Evolutionary conservation across 2,113 vertebrate species (phyloP), one percentile per base, ranked within the genome.

Genomic region (Siniperca knerii): DNA sequence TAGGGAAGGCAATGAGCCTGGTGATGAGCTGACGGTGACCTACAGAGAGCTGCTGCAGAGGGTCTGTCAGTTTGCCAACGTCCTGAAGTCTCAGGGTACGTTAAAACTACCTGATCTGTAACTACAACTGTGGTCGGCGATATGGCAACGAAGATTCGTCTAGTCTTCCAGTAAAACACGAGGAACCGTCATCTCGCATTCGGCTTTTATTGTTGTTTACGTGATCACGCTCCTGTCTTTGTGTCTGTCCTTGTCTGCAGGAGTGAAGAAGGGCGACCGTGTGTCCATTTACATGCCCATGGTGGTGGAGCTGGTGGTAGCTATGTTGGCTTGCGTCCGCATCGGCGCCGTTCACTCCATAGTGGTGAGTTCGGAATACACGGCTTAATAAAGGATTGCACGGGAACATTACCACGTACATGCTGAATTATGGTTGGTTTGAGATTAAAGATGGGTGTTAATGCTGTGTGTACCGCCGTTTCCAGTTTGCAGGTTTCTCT

Each of bases 211-310:
- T 4, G 0, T 18, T 54, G 61, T 25, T 20, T 40, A 37, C 29
- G 0, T 35, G 15, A 18, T 13, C 10, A 0, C 1, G 2, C 20
- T 23, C 3, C 0, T 9, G 42, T 54, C 35, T 23, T 3, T 79
- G 12, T 77, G n/a, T 54, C 4, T 64, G 52, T 52, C 21, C 1
- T 5, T 66, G 13, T 67, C 35, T 84, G 0, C 81, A 99, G 98
- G 98, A 0, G 93, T 99, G 91, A 97, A 95, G 81, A 99, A 99
- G 87, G 98, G 98, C 1, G 97, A 99, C 86, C 92, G 97, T 0
- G 90, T 99, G 66, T 97, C 98, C 89, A 97, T 99, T 83, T 99
- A 99, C 93, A 96, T 99, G 97, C 98, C 98, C 0, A 99, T 99
- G 98, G 97, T 99, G 83, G 94, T 97, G 61, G 98, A 99, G 90